These are phyloP conservation scores for Schizopygopsis pylzovi DNA, from an alignment of 2,797 vertebrate genomes.

Conservation along the genomic window DNA sequence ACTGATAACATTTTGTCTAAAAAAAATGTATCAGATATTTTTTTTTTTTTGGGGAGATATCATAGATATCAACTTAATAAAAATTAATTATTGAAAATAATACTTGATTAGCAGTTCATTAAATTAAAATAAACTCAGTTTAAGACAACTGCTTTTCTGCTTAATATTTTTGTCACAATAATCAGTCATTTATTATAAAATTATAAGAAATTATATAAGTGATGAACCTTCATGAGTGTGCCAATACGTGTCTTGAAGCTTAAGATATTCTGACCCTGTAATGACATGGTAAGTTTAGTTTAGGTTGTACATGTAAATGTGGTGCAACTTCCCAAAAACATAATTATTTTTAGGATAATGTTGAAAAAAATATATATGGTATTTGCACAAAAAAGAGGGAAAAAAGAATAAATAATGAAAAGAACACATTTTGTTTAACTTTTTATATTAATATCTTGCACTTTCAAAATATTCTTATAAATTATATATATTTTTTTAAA, in stretches of 20 bases:
- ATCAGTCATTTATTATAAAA: not conserved
- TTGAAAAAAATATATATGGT: not conserved
- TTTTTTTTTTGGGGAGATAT: not conserved
- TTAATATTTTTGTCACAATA: not conserved
- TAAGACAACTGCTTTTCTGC: not conserved
- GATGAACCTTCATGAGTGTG: not conserved
- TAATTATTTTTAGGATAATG: not conserved
- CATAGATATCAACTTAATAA: too few species aligned
- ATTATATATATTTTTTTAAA: too few species aligned
- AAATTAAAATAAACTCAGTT: not conserved
- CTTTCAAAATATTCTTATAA: not conserved
- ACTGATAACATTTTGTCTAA: not conserved
- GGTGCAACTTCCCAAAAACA: not conserved
- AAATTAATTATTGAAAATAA: not conserved
- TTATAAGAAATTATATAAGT: not conserved
- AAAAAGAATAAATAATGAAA: too few species aligned
- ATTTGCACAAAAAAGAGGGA: not conserved
- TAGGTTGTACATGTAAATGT: not conserved
- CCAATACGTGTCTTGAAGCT: not conserved
- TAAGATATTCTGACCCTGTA: not conserved
- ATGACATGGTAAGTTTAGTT: not conserved
- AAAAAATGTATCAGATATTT: too few species aligned
- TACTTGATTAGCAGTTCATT: too few species aligned
- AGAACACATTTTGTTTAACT: too few species aligned
- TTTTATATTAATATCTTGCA: not conserved